Conservation (phyloP, 2,797 vertebrate genomes). For the Sparus aurata region DNA sequence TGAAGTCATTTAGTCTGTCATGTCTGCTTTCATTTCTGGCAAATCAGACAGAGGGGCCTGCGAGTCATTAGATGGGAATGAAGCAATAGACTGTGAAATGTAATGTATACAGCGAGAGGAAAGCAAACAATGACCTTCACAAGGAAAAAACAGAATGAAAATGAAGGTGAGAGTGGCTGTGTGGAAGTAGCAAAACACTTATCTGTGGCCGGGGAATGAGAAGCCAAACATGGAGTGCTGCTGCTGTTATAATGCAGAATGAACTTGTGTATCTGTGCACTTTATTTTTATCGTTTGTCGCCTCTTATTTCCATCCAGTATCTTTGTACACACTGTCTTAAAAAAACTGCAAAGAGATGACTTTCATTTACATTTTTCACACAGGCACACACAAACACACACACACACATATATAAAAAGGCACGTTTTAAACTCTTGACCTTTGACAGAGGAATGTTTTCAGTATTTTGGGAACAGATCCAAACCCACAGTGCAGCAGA, state of each 20-base stretch:
- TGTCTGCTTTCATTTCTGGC: slow-evolving; percentile 83
- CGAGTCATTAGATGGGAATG: slow-evolving; percentile 81
- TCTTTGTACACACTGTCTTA: neutral
- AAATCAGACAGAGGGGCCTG: slow-evolving; percentile 81
- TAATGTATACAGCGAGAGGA: slow-evolving; percentile 75
- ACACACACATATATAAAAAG: neutral
- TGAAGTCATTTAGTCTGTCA: slow-evolving; percentile 82
- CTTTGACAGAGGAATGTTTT: neutral
- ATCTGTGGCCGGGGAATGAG: slow-evolving; percentile 27
- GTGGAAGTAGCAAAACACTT: slow-evolving; percentile 48
- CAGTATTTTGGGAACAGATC: neutral
- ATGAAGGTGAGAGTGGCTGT: slow-evolving; percentile 52
- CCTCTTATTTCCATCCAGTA: too few relatives aligned
- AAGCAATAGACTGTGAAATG: slow-evolving; percentile 85
- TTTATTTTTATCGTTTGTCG: neutral
- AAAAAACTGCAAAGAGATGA: neutral
- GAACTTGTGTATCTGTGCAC: neutral
- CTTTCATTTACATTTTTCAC: too few relatives aligned
- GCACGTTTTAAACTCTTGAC: neutral
- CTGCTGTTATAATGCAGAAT: neutral
- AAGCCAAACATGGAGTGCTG: slow-evolving; percentile 14
- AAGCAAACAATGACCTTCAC: slow-evolving; percentile 76
- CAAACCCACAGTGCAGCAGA: neutral
- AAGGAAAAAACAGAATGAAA: slow-evolving; percentile 68
- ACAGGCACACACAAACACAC: too few relatives aligned